Conservation (phyloP, 2,797 vertebrate species). For the Poecile montanus region DNA sequence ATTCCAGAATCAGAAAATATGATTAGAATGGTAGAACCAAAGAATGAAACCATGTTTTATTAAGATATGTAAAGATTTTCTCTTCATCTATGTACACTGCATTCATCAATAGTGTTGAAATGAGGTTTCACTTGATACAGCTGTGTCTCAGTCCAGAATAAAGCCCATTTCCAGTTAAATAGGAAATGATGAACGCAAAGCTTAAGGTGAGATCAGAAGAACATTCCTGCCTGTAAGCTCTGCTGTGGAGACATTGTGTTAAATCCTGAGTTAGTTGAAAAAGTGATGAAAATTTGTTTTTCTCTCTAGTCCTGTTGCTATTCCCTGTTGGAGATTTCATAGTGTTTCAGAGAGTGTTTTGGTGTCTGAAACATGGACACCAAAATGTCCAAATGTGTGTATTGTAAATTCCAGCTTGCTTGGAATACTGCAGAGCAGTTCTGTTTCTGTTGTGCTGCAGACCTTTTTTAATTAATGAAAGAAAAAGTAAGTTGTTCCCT, state of each 20-base stretch:
- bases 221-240: neutral
- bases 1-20: neutral
- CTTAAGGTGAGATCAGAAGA: slow-evolving; percentile 26
- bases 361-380: neutral
- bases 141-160: slow-evolving; percentile 14
- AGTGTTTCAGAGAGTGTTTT: neutral
- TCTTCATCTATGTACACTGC: fast-evolving
- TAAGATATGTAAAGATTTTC: neutral
- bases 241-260: neutral
- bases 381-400: neutral
- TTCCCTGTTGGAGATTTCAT: neutral
- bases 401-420: neutral
- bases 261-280: neutral
- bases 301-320: neutral
- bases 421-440: neutral
- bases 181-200: slow-evolving; percentile 39
- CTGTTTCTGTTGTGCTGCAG: neutral
- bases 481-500: neutral
- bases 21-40: neutral
- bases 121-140: slow-evolving; percentile 9
- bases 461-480: neutral
- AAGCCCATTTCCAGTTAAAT: neutral
- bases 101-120: neutral
- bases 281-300: neutral
- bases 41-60: neutral